Conservation (phyloP, 2,888 invertebrate genomes). For the Colletes collaris region DNA sequence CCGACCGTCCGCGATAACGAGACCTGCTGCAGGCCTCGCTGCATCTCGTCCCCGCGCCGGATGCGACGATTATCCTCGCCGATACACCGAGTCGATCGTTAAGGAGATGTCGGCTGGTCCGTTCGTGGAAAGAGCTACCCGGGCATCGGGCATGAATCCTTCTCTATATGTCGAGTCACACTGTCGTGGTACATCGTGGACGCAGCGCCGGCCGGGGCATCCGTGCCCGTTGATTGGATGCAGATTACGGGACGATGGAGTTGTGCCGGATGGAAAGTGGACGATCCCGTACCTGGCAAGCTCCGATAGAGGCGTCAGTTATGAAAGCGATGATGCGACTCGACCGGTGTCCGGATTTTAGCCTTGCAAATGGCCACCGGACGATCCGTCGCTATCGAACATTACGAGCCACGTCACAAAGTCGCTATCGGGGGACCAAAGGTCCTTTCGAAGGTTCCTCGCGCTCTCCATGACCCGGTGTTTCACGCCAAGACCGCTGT, state of each 20-base stretch:
- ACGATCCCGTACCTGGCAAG: constrained; percentile 20
- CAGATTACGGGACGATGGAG: constrained; percentile 58
- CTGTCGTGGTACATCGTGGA: constrained; percentile 18
- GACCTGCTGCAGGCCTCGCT: constrained; percentile 44
- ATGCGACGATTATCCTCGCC: constrained; percentile 78
- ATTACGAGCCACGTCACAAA: background rate
- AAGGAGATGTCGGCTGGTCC: constrained; percentile 72
- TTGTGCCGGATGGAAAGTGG: constrained; percentile 46
- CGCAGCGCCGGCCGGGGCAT: constrained; percentile 7
- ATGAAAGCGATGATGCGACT: constrained; percentile 10
- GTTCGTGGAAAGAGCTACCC: constrained; percentile 72
- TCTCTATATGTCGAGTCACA: constrained; percentile 56
- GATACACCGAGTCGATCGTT: constrained; percentile 76
- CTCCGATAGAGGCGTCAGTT: constrained; percentile 32
- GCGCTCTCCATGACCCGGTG: no score
- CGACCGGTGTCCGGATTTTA: constrained; percentile 8
- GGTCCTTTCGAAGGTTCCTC: no score
- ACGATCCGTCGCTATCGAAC: background rate
- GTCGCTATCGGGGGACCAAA: no score
- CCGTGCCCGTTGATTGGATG: constrained; percentile 54
- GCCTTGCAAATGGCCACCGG: constrained; percentile 28
- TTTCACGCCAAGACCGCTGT: no score
- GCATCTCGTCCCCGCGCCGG: constrained; percentile 71
- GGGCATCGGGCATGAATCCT: constrained; percentile 46
- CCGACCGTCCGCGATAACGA: constrained; percentile 58